Evolutionary conservation across 2,113 vertebrate genomes (phyloP), one percentile per base, ranked within the genome.

Genomic region (Phodopus roborovskii): DNA sequence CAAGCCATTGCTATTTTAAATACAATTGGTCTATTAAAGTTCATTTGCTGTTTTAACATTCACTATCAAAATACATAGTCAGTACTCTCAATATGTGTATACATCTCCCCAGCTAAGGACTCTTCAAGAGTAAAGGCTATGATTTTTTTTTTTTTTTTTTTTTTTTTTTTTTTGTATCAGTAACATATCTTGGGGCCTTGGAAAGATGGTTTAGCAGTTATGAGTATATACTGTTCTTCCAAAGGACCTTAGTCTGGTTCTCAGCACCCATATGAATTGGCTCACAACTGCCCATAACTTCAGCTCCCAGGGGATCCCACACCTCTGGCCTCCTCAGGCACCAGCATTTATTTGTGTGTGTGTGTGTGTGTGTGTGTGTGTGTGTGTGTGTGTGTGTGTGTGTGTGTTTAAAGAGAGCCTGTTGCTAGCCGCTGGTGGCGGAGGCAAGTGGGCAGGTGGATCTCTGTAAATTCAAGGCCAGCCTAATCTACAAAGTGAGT

Each of bases 71-170:
- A 33, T 58, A 24, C 3, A 36, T 24, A 22, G 17, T 81, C 39
- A 92, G 62, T 50, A 78, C 83, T 94, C 53, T 85, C 56, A 91
- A 87, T 12, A 5, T 7, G 24, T 85, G 45, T 66, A 60, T 13
- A 45, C 13, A 20, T 78, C 88, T 84, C 60, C 60, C 62, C 62
- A 86, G 53, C 7, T 84, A 90, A 13, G 39, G 82, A 28, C 42
- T 62, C 58, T 96, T 92, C 60, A 62, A 48, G 1, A 16, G n/a
- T 36, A 93, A 88, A 91, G 62, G 30, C 2, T 74, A 3, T 84
- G 60, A 86, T 90, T 95, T 73, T 93, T 90, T 95, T 73, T 93
- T n/a, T n/a, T n/a, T n/a, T n/a, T n/a, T n/a, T n/a, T n/a, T n/a
- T n/a, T n/a, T n/a, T n/a, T n/a, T n/a, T n/a, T n/a, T n/a, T 95